A percentile compares a stretch with the other conserved stretches of the same genome.
Conservation (phyloP, 2,113 vertebrate genomes). For the Tragelaphus imberbis region DNA sequence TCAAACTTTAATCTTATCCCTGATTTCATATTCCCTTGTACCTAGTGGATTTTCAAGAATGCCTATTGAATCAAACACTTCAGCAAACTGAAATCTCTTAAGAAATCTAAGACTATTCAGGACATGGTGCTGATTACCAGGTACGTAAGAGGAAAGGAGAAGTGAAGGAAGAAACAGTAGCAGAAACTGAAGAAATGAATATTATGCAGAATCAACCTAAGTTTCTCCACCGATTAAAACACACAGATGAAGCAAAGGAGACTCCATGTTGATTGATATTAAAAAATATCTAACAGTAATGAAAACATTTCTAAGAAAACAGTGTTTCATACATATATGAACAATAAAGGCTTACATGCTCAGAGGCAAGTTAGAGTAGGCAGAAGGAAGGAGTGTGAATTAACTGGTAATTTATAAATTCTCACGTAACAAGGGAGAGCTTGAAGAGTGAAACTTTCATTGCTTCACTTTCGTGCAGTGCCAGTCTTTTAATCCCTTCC, state of each 20-base stretch:
- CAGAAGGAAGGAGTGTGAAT: not conserved
- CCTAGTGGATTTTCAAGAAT: not conserved
- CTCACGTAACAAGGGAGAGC: not conserved
- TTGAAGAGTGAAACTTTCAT: slow-evolving; percentile 8
- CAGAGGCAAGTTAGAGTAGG: not conserved
- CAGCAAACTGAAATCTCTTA: not conserved
- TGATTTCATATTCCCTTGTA: not conserved
- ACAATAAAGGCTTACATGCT: not conserved
- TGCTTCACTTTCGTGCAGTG: not conserved
- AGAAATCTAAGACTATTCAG: not conserved
- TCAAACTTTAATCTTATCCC: not conserved
- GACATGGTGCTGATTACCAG: not conserved
- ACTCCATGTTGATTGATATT: not conserved
- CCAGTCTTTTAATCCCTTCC: slow-evolving; percentile 60
- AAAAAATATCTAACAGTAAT: not conserved
- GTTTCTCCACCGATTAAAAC: not conserved
- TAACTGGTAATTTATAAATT: slow-evolving; percentile 42
- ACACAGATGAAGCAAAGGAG: not conserved
- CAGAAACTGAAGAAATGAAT: not conserved
- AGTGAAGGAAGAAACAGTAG: not conserved
- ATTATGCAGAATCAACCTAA: not conserved
- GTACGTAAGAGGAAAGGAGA: not conserved
- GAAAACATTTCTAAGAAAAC: slow-evolving; percentile 1
- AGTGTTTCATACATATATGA: not conserved
- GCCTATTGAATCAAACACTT: not conserved